Evolutionary conservation across 2,113 vertebrate species (phyloP), one percentile per base, ranked within the genome.

Genomic region (Pimephales promelas): DNA sequence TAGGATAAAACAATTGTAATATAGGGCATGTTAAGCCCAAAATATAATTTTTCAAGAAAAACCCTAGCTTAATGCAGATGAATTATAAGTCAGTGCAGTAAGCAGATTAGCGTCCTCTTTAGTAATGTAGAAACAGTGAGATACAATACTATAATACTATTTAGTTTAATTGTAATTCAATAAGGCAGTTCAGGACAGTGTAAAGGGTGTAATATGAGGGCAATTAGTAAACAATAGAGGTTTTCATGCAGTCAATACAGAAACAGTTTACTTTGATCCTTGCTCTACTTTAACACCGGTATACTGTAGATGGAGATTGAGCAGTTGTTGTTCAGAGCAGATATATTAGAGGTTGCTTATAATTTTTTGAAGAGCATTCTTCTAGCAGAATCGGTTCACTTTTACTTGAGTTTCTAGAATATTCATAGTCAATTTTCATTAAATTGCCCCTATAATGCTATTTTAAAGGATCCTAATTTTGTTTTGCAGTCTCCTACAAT

Each of bases 241-340:
- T 45, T 79, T 79, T 79, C 52, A 40, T 62, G 76, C n/a, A 28
- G 76, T 61, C 56, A 10, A 79, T 79, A 62, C 14, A 45, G 36
- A 79, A 61, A 8, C 40, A 6, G 76, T 79, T 79, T 79, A 26
- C 57, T 61, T 61, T 79, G 56, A 61, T 73, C 45, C 14, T 34
- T 45, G 20, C 11, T 24, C 3, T 57, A 10, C 11, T 47, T 82
- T 24, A 24, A 70, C 11, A 56, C 31, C 16, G 52, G 36, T 59
- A 24, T 79, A 79, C 16, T 45, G 24, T 62, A 16, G 36, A 26
- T 13, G 40, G 56, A 45, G 56, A 78, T 45, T 45, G 1, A 9
- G 56, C n/a, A 28, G 56, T 4, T 77, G 52, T 56, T 59, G 31
- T 43, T 78, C 6, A 43, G 43, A 28, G 36, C n/a, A 28, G 36